These are phyloP conservation scores for Poeciliopsis occidentalis DNA, from an alignment of 2,113 vertebrate species.

Conservation along the genomic window DNA sequence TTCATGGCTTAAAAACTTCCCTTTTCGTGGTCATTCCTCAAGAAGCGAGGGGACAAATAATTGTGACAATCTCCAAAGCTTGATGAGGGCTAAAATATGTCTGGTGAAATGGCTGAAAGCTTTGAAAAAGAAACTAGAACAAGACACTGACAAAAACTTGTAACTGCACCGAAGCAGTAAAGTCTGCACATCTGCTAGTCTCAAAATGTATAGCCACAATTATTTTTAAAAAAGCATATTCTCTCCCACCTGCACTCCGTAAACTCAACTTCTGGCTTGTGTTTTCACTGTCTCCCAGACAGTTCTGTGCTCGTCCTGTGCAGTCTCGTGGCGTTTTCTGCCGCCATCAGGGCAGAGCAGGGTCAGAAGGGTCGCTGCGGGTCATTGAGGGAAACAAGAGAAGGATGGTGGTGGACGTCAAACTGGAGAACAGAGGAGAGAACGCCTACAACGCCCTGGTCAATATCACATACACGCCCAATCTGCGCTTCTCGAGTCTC, in stretches of 20 bases:
- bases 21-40: no score
- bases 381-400: slow-evolving; percentile 85
- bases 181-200: background rate
- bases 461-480: slow-evolving; percentile 89
- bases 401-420: slow-evolving; percentile 87
- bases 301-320: slow-evolving; percentile 85
- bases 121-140: background rate
- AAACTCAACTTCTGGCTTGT: background rate
- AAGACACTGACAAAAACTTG: background rate
- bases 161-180: background rate
- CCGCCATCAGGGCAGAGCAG: slow-evolving; percentile 34
- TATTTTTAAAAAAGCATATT: background rate
- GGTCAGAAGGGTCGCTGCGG: slow-evolving; percentile 67
- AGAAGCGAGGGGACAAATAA: no score
- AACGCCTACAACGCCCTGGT: slow-evolving; percentile 89
- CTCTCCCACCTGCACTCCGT: background rate
- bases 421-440: slow-evolving; percentile 91
- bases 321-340: slow-evolving; percentile 70
- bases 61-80: no score
- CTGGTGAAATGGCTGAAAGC: no score
- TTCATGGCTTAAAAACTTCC: no score
- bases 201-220: no score
- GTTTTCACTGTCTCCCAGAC: slow-evolving; percentile 71
- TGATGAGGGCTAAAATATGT: no score
- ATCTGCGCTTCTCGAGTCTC: slow-evolving; percentile 91